Conservation (phyloP, 1,140 invertebrate genomes). For the Hyles vespertilio region DNA sequence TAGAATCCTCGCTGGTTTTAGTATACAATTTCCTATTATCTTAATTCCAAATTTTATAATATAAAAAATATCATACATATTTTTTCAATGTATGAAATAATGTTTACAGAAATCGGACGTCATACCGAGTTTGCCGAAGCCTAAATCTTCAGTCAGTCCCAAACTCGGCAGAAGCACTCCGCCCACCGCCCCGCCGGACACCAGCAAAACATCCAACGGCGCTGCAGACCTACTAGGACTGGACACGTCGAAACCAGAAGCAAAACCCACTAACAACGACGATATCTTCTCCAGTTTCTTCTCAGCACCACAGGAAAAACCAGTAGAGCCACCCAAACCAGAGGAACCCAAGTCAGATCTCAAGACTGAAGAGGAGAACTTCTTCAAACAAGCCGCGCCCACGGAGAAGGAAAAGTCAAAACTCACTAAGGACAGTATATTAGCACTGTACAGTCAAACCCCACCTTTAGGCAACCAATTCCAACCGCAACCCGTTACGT, state of each 20-base stretch:
- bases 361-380: constrained; percentile 90
- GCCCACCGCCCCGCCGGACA: constrained; percentile 53
- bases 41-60: too few species aligned
- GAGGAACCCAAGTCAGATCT: constrained; percentile 69
- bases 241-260: constrained; percentile 61
- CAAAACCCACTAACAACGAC: constrained; percentile 74
- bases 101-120: constrained; percentile 68
- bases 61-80: too few species aligned
- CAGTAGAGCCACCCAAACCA: constrained; percentile 45
- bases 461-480: constrained; percentile 65
- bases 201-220: constrained; percentile 59
- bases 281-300: constrained; percentile 88
- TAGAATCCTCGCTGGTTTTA: too few species aligned
- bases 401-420: constrained; percentile 86
- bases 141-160: constrained; percentile 80
- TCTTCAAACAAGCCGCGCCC: constrained; percentile 90
- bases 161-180: constrained; percentile 79
- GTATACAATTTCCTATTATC: too few species aligned
- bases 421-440: constrained; percentile 94
- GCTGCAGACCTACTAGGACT: constrained; percentile 73
- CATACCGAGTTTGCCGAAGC: constrained; percentile 69
- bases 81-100: too few species aligned
- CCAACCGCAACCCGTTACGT: constrained; percentile 26
- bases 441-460: constrained; percentile 89
- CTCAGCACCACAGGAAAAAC: constrained; percentile 79